Conservation (phyloP, 2,888 invertebrate species). For the Bugulina stolonifera region DNA sequence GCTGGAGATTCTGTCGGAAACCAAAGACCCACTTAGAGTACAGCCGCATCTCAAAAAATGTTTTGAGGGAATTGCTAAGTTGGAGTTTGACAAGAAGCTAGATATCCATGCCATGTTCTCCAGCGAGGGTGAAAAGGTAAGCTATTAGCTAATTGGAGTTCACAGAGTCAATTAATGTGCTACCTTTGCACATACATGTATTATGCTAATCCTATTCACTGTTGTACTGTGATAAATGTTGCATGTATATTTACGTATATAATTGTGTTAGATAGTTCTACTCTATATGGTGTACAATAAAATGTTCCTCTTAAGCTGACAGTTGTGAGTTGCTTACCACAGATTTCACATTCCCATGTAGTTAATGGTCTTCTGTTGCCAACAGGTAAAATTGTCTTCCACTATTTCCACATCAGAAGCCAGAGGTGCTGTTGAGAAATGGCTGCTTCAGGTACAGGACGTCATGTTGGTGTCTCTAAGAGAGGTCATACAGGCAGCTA, state of each 20-base stretch:
- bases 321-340: too few species aligned
- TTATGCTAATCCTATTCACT: too few species aligned
- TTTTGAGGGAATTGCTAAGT: constrained; percentile 70
- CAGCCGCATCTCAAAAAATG: constrained; percentile 55
- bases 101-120: constrained; percentile 85
- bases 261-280: too few species aligned
- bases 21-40: constrained; percentile 53
- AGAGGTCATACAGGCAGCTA: constrained; percentile 61
- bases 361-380: too few species aligned
- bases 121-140: constrained; percentile 70
- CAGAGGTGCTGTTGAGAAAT: constrained; percentile 75
- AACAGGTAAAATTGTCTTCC: constrained; percentile 59
- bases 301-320: too few species aligned
- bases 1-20: constrained; percentile 54
- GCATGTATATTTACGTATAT: too few species aligned
- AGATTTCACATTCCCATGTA: too few species aligned
- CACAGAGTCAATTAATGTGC: too few species aligned
- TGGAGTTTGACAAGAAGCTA: constrained; percentile 78
- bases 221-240: too few species aligned
- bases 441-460: constrained; percentile 74
- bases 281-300: too few species aligned
- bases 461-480: constrained; percentile 71
- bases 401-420: constrained; percentile 73
- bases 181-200: too few species aligned
- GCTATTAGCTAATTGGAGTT: too few species aligned